These are phyloP conservation scores for Acropternis orthonyx DNA, from an alignment of 2,797 vertebrate species.

Conservation along the genomic window DNA sequence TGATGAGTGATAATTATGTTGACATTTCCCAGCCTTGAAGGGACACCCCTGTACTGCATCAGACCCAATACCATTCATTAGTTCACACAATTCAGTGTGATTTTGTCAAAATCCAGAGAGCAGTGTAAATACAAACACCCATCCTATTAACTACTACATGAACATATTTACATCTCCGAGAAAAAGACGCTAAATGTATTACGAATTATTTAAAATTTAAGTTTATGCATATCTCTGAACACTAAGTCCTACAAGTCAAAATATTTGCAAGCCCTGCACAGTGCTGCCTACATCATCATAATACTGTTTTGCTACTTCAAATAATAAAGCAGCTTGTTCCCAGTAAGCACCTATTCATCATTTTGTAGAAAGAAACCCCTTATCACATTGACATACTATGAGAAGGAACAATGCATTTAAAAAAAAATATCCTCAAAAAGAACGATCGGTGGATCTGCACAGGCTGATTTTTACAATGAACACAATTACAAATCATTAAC, in stretches of 20 bases:
- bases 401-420: constrained; percentile 38
- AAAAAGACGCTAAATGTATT: background rate
- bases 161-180: background rate
- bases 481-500: constrained; percentile 6
- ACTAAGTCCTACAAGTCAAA: constrained; percentile 19
- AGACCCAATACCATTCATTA: background rate
- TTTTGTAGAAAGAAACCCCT: background rate
- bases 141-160: background rate
- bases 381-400: background rate
- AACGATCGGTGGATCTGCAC: background rate
- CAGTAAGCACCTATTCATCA: constrained; percentile 25
- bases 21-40: constrained; percentile 2
- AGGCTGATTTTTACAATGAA: constrained; percentile 15
- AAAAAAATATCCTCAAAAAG: background rate
- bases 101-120: constrained; percentile 20
- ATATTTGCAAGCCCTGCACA: constrained; percentile 53
- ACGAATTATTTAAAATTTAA: background rate
- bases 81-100: background rate
- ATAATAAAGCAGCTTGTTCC: constrained; percentile 20
- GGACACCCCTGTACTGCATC: background rate
- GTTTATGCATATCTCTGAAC: background rate
- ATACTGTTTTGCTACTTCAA: constrained; percentile 7
- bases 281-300: constrained; percentile 15
- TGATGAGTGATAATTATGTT: constrained; percentile 7
- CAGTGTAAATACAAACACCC: background rate